A percentile compares a stretch with the other conserved stretches of the same genome.
Conservation (phyloP, 2,797 vertebrate species). For the Channallabes apus region DNA sequence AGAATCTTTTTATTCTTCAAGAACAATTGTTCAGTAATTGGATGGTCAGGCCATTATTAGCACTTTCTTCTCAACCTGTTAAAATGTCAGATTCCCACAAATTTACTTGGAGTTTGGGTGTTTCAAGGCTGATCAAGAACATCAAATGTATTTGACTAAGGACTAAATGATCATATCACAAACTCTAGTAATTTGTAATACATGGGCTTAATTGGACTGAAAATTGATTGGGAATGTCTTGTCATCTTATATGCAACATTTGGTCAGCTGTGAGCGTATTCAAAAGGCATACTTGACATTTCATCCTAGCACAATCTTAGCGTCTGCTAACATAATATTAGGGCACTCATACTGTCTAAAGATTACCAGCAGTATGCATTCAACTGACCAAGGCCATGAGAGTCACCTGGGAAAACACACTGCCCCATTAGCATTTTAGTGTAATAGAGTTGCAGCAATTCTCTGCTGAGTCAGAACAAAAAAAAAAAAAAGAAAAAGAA, state of each 20-base stretch:
- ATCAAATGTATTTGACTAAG: slow-evolving; percentile 50
- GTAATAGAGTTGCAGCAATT: slow-evolving; percentile 42
- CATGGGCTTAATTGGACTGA: slow-evolving; percentile 16
- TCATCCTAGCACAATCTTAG: background rate
- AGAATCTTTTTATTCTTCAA: slow-evolving; percentile 49
- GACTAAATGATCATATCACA: slow-evolving; percentile 38
- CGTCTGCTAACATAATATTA: slow-evolving; percentile 19
- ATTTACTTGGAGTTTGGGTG: slow-evolving; percentile 28
- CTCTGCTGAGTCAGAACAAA: slow-evolving; percentile 34
- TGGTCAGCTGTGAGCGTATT: slow-evolving; percentile 5
- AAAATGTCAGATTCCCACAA: slow-evolving; percentile 43
- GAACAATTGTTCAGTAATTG: slow-evolving; percentile 37
- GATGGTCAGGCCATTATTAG: slow-evolving; percentile 46
- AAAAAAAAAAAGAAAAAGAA: background rate
- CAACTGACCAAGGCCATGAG: slow-evolving; percentile 26
- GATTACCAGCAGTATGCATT: slow-evolving; percentile 26
- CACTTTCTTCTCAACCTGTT: slow-evolving; percentile 39
- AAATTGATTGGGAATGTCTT: slow-evolving; percentile 26
- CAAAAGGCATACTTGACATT: slow-evolving; percentile 4
- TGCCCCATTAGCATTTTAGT: slow-evolving; percentile 39
- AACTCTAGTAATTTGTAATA: slow-evolving; percentile 47
- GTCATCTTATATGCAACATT: background rate
- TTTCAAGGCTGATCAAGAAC: slow-evolving; percentile 20
- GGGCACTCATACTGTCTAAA: slow-evolving; percentile 7
- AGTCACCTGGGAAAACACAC: slow-evolving; percentile 31